phyloP scores from a whole-genome alignment of 2,797 vertebrate genomes.

The Benthosema pterotum region DNA sequence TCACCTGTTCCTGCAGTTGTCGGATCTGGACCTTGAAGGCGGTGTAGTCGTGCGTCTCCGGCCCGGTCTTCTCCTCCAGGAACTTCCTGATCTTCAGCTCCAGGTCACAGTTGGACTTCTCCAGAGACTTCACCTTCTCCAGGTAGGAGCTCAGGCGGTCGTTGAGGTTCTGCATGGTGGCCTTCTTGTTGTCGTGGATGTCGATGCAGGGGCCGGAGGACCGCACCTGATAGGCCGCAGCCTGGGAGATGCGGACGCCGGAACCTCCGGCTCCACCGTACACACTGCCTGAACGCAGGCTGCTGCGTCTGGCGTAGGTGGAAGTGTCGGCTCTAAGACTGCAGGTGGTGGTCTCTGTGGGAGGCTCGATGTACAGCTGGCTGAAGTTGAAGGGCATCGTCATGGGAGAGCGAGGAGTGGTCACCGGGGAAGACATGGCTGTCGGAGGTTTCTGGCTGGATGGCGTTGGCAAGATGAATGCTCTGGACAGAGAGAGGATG shows the following conservation, averaged over 20 bases:
- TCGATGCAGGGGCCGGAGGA: neutral
- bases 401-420: too few species aligned
- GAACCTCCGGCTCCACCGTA: conserved; percentile 73
- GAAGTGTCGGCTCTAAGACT: neutral
- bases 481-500: too few species aligned
- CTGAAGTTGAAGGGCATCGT: too few species aligned
- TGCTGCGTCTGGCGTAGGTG: neutral
- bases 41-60: conserved; percentile 65
- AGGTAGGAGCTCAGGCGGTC: conserved; percentile 87
- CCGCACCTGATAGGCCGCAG: too few species aligned
- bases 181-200: conserved; percentile 44
- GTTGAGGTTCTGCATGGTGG: conserved; percentile 89
- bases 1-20: conserved; percentile 81
- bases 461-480: neutral
- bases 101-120: conserved; percentile 82
- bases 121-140: conserved; percentile 80
- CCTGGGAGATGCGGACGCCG: conserved; percentile 50
- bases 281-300: conserved; percentile 64
- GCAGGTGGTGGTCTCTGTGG: too few species aligned
- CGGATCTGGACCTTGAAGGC: conserved; percentile 70
- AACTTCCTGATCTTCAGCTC: conserved; percentile 83
- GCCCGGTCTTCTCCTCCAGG: conserved; percentile 57
- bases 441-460: conserved; percentile 9
- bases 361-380: too few species aligned
- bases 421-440: conserved; percentile 31